Evolutionary conservation across 2,113 vertebrate genomes (phyloP).

Genomic region (Lota lota): DNA sequence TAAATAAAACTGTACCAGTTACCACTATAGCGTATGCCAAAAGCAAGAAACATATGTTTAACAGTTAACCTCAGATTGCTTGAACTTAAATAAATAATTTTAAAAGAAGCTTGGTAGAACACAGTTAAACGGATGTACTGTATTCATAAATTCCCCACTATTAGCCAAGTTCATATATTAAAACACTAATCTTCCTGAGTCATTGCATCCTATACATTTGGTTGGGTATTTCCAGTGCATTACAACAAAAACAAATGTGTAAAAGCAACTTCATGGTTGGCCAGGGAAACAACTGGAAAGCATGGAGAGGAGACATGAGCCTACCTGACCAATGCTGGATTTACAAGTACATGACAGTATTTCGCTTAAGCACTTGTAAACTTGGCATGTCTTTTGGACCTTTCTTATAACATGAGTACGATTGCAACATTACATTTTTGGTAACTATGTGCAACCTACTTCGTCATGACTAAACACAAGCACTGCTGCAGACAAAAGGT

Average conservation of each 20-base stretch:
- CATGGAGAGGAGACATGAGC: conserved; percentile 1
- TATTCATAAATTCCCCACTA: conserved; percentile 20
- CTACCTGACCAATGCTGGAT: conserved; percentile 4
- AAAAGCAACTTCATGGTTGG: conserved; percentile 24
- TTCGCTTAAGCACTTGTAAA: conserved; percentile 35
- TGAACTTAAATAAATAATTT: conserved; percentile 38
- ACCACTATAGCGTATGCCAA: conserved; percentile 12
- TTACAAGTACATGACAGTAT: background rate
- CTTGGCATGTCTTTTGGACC: conserved; percentile 15
- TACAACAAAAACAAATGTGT: conserved; percentile 32
- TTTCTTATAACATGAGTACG: conserved; percentile 9
- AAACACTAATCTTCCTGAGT: conserved; percentile 66
- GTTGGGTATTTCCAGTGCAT: conserved; percentile 32
- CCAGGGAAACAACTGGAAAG: background rate
- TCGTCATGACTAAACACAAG: conserved; percentile 35
- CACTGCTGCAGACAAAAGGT: conserved; percentile 56
- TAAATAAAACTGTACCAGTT: conserved; percentile 11
- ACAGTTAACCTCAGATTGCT: conserved; percentile 10
- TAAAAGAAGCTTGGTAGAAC: background rate
- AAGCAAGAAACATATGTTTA: conserved; percentile 10
- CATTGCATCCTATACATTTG: conserved; percentile 41
- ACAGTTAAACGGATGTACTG: conserved; percentile 12
- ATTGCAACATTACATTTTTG: conserved; percentile 1
- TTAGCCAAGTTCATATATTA: conserved; percentile 44
- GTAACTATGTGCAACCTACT: conserved; percentile 11